A percentile compares a stretch with the other conserved stretches of the same genome.
These are phyloP conservation scores for Verasper variegatus DNA, from an alignment of 2,113 vertebrate species.

Conservation along the genomic window DNA sequence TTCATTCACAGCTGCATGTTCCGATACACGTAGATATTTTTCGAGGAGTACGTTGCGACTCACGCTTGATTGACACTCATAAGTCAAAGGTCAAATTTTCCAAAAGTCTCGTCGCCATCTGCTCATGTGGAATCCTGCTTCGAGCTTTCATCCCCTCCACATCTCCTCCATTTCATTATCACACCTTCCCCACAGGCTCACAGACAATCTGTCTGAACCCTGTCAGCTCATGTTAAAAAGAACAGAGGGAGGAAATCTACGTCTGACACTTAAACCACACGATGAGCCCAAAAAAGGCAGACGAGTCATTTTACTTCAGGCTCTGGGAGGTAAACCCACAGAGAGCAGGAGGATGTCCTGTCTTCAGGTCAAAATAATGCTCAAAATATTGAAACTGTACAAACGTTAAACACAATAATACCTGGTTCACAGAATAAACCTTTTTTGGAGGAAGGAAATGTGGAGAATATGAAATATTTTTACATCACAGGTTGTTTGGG, in stretches of 20 bases:
- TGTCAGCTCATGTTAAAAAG: background rate
- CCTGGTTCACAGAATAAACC: background rate
- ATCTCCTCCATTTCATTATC: conserved; percentile 12
- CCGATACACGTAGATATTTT: too few relatives aligned
- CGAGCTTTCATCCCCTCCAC: conserved; percentile 14
- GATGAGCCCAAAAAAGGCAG: background rate
- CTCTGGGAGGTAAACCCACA: background rate
- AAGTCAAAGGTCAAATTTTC: conserved; percentile 27
- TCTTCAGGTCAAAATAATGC: too few relatives aligned
- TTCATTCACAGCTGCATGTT: too few relatives aligned
- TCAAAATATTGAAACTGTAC: too few relatives aligned
- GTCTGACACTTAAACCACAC: conserved; percentile 18
- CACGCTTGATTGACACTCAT: conserved; percentile 2
- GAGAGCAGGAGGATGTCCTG: background rate
- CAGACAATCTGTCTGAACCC: conserved; percentile 9
- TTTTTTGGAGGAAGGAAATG: background rate
- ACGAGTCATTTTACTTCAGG: conserved; percentile 8
- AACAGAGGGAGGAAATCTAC: conserved; percentile 1
- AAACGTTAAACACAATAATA: background rate
- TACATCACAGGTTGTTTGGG: too few relatives aligned
- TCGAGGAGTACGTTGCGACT: background rate
- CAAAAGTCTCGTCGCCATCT: background rate
- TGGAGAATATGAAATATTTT: too few relatives aligned
- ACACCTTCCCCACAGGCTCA: conserved; percentile 1
- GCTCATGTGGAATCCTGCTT: conserved; percentile 16